Evolutionary conservation across 1,140 invertebrate species (phyloP).

Genomic region (Halictus rubicundus): DNA sequence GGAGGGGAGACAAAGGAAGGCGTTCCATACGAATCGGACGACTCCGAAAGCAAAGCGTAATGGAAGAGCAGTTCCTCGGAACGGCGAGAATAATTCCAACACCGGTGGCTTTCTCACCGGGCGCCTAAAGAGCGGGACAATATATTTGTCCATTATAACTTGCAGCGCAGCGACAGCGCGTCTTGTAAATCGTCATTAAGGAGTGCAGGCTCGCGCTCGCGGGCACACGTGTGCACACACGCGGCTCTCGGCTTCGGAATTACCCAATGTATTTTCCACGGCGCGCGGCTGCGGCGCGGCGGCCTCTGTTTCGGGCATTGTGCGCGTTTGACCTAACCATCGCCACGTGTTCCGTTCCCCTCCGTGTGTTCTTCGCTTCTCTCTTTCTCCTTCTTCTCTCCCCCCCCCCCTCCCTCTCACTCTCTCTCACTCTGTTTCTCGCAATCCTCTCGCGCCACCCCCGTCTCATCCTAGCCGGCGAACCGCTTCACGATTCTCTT

Average conservation of each 20-base stretch:
- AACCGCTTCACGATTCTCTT: conserved; percentile 1
- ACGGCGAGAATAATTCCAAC: too few species aligned
- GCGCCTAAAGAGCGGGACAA: neutral
- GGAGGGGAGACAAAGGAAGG: neutral
- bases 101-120: too few species aligned
- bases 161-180: neutral
- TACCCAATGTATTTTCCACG: conserved; percentile 19
- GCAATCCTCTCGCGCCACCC: neutral
- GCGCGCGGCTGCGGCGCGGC: conserved; percentile 3
- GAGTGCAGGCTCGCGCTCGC: conserved; percentile 2
- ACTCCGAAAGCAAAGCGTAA: too few species aligned
- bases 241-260: neutral
- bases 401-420: neutral
- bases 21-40: neutral
- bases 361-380: neutral
- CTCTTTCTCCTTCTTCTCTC: neutral
- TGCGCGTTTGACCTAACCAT: conserved; percentile 14
- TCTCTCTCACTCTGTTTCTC: neutral
- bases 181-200: conserved; percentile 12
- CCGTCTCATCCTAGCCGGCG: neutral
- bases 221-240: conserved; percentile 13
- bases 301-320: conserved; percentile 53
- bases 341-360: neutral
- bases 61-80: too few species aligned
- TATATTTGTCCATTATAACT: neutral